phyloP scores from a whole-genome alignment of 2,797 vertebrate genomes.

The Amblyraja radiata region DNA sequence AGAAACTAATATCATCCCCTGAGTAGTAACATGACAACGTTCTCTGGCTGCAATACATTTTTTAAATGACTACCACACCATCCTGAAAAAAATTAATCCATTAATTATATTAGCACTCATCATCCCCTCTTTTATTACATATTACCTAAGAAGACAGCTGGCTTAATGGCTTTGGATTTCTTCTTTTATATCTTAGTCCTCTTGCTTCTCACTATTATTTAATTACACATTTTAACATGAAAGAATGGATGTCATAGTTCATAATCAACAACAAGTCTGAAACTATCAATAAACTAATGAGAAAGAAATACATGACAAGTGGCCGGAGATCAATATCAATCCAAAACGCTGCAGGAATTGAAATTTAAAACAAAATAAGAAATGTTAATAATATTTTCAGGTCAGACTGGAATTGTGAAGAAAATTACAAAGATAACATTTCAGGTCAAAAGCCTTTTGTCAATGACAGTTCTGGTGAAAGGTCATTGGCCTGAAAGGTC shows the following conservation, averaged over 20 bases:
- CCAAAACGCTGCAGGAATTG: no score
- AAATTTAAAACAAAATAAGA: no score
- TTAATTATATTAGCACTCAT: constrained; percentile 19
- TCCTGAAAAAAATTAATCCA: neutral
- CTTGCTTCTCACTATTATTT: neutral
- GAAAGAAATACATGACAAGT: neutral
- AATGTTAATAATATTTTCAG: no score
- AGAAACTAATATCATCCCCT: constrained; percentile 15
- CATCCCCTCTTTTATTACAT: neutral
- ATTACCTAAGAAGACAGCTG: neutral
- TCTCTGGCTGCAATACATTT: neutral
- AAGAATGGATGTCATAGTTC: neutral
- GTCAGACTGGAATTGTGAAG: no score
- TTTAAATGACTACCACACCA: neutral
- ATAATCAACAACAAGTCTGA: neutral
- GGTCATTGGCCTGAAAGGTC: no score
- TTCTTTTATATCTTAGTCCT: neutral
- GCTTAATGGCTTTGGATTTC: neutral
- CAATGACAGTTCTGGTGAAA: no score
- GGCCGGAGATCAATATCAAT: no score
- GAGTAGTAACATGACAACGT: neutral
- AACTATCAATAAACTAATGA: neutral
- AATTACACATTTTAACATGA: neutral
- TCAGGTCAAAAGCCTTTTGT: no score
- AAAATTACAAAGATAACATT: no score